Conservation (phyloP, 2,888 invertebrate genomes). For the Linnaemya tessellans region DNA sequence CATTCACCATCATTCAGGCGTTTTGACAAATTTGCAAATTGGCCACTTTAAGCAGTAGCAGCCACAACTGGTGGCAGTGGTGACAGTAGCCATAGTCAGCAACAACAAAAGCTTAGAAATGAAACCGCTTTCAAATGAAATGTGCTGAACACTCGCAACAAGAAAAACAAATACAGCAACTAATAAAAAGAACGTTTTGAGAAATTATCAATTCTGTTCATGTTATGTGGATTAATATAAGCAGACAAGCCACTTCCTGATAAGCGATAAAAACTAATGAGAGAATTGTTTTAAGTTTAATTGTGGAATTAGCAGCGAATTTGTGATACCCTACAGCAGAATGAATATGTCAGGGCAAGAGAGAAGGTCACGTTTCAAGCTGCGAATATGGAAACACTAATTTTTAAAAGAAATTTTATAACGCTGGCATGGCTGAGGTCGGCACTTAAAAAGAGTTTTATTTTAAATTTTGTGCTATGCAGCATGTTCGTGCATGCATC, state of each 20-base stretch:
- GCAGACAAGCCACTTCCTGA: slow-evolving; percentile 72
- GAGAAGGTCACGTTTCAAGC: not conserved
- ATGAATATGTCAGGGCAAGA: not conserved
- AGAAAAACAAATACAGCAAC: slow-evolving; percentile 13
- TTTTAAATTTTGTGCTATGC: no score
- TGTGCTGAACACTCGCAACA: slow-evolving; percentile 19
- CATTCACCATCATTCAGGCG: slow-evolving; percentile 60
- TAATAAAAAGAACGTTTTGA: slow-evolving; percentile 9
- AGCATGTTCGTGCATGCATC: no score
- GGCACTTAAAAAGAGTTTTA: not conserved
- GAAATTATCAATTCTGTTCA: slow-evolving; percentile 68
- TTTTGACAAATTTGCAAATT: slow-evolving; percentile 63
- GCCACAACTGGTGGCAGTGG: not conserved
- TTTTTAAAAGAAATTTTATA: not conserved
- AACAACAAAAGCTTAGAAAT: slow-evolving; percentile 53
- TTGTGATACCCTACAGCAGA: slow-evolving; percentile 3
- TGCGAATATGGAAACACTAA: not conserved
- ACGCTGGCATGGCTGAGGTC: not conserved
- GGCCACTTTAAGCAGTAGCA: slow-evolving; percentile 56
- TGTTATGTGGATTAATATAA: slow-evolving; percentile 72
- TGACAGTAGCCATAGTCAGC: no score
- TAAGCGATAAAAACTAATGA: slow-evolving; percentile 37
- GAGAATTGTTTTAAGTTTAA: slow-evolving; percentile 19
- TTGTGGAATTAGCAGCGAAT: slow-evolving; percentile 48
- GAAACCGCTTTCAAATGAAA: slow-evolving; percentile 32